These are phyloP conservation scores for Abramis brama DNA, from an alignment of 2,113 vertebrate species.

Conservation along the genomic window DNA sequence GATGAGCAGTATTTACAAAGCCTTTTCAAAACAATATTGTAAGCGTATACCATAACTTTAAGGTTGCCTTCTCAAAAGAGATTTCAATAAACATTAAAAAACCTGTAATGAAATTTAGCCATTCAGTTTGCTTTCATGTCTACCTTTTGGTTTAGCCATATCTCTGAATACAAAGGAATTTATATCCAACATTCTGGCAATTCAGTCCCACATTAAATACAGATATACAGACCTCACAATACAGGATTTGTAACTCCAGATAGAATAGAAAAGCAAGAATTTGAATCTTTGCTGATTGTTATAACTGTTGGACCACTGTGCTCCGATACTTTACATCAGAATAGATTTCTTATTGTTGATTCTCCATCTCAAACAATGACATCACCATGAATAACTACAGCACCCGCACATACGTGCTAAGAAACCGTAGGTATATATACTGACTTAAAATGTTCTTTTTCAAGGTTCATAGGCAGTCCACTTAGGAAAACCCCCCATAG, in stretches of 20 bases:
- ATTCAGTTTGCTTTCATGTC: constrained; percentile 62
- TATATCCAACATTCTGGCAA: constrained; percentile 65
- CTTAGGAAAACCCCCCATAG: constrained; percentile 10
- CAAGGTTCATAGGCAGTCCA: constrained; percentile 22
- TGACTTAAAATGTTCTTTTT: constrained; percentile 19
- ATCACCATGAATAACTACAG: constrained; percentile 38
- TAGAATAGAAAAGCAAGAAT: constrained; percentile 69
- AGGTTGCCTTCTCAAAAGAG: constrained; percentile 59
- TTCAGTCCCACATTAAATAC: constrained; percentile 70
- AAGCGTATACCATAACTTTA: constrained; percentile 54
- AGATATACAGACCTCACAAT: constrained; percentile 64
- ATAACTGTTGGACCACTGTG: constrained; percentile 65
- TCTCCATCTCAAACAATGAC: constrained; percentile 34
- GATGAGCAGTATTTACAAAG: constrained; percentile 81
- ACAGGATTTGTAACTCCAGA: constrained; percentile 70
- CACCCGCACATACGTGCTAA: constrained; percentile 11
- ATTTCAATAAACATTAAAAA: constrained; percentile 61
- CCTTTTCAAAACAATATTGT: constrained; percentile 65
- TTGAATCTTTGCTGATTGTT: constrained; percentile 66
- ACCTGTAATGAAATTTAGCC: constrained; percentile 58
- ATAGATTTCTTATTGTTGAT: neutral
- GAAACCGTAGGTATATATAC: constrained; percentile 20
- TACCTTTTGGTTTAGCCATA: constrained; percentile 71
- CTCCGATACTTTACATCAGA: neutral
- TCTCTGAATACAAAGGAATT: constrained; percentile 69